Evolutionary conservation across 2,113 vertebrate species (phyloP).

Genomic region (Solea solea): DNA sequence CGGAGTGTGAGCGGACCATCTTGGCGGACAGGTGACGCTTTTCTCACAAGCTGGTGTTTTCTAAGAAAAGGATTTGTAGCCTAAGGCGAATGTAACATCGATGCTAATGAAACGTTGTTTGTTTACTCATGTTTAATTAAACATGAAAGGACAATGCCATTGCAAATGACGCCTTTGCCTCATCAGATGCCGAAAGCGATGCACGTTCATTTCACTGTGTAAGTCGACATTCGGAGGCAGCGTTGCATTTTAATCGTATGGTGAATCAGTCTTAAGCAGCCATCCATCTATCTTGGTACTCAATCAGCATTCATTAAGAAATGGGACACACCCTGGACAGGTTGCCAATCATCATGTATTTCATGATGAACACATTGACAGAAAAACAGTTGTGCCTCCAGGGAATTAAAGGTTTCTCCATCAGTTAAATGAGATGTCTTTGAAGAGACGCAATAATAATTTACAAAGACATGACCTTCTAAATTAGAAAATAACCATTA

Average conservation of each 20-base stretch:
- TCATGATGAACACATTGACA: conserved; percentile 20
- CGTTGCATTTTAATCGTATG: conserved; percentile 35
- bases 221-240: conserved; percentile 40
- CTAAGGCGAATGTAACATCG: conserved; percentile 29
- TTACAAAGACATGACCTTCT: too few species aligned
- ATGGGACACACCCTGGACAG: conserved; percentile 22
- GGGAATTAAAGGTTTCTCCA: conserved; percentile 55
- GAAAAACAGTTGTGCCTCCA: conserved; percentile 47
- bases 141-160: conserved; percentile 3
- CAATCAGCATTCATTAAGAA: conserved; percentile 4
- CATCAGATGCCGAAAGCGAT: conserved; percentile 30
- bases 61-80: conserved; percentile 14
- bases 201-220: conserved; percentile 28
- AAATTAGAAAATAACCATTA: too few species aligned
- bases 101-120: conserved; percentile 44
- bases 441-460: conserved; percentile 13
- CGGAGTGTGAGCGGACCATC: conserved; percentile 29
- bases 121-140: conserved; percentile 40
- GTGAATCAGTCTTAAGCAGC: conserved; percentile 19
- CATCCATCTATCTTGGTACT: conserved; percentile 3
- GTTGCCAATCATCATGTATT: conserved; percentile 29
- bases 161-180: conserved; percentile 27
- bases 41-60: conserved; percentile 23
- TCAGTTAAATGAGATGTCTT: conserved; percentile 46
- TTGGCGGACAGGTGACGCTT: conserved; percentile 36